These are phyloP conservation scores for Hypsopygia costalis DNA, from an alignment of 2,888 invertebrate genomes.

Conservation along the genomic window DNA sequence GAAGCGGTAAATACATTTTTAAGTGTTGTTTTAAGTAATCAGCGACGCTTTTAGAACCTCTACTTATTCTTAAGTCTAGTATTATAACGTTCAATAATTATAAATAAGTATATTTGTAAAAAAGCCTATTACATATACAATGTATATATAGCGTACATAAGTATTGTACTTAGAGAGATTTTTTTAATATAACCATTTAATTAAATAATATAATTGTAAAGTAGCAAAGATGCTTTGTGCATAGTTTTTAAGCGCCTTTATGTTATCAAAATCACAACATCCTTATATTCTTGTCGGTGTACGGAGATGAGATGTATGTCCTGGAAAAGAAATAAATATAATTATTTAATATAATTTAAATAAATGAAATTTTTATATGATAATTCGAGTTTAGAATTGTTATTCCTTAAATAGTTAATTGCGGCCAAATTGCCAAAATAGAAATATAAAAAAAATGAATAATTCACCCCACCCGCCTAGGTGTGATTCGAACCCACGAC, in stretches of 20 bases:
- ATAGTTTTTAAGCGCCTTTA: conserved; percentile 21
- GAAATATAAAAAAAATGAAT: too few relatives aligned
- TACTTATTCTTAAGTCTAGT: conserved; percentile 52
- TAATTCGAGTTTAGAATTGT: too few relatives aligned
- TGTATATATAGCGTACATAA: conserved; percentile 44
- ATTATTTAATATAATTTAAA: conserved; percentile 6
- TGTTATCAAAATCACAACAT: conserved; percentile 70
- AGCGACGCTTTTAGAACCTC: conserved; percentile 37
- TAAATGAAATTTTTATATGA: too few relatives aligned
- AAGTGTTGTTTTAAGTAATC: conserved; percentile 22
- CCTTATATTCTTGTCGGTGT: conserved; percentile 83
- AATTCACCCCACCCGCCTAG: too few relatives aligned
- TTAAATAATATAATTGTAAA: conserved; percentile 45
- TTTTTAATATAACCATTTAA: conserved; percentile 26
- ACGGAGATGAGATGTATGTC: conserved; percentile 84
- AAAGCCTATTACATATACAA: conserved; percentile 60
- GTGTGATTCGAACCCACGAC: too few relatives aligned
- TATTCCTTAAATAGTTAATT: too few relatives aligned
- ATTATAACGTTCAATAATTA: conserved; percentile 37
- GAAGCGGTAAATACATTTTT: conserved; percentile 38
- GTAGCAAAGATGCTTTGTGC: conserved; percentile 37
- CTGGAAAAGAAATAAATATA: conserved; percentile 64
- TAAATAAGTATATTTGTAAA: conserved; percentile 58
- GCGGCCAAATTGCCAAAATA: too few relatives aligned
- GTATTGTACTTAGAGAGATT: conserved; percentile 53